Conservation (phyloP, 2,888 invertebrate species). For the Thymelicus sylvestris region DNA sequence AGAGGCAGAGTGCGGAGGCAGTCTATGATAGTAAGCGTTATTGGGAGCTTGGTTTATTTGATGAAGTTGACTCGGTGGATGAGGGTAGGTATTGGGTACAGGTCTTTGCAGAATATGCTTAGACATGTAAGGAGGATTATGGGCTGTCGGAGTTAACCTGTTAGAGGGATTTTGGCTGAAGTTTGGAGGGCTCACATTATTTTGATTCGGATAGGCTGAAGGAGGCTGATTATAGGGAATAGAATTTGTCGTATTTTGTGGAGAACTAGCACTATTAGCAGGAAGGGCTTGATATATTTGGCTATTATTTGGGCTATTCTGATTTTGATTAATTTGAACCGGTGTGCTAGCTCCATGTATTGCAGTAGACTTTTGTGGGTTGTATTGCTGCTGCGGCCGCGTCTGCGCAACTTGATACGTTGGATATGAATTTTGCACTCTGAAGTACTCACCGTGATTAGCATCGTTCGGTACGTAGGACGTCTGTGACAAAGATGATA, state of each 20-base stretch:
- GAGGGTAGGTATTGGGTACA: conserved; percentile 70
- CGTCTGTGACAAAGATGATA: conserved; percentile 77
- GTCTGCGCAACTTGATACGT: conserved; percentile 69
- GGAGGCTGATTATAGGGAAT: conserved; percentile 75
- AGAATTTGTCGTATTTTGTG: conserved; percentile 64
- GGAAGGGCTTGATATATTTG: conserved; percentile 74
- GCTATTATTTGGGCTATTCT: conserved; percentile 54
- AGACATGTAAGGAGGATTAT: conserved; percentile 60
- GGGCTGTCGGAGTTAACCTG: conserved; percentile 71
- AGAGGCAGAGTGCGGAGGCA: conserved; percentile 62
- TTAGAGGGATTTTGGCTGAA: conserved; percentile 74
- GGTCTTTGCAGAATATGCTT: conserved; percentile 67
- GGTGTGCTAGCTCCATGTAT: conserved; percentile 67
- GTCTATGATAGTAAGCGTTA: conserved; percentile 74
- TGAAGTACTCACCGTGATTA: conserved; percentile 69
- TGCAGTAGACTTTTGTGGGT: conserved; percentile 63
- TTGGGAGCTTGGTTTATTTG: conserved; percentile 65
- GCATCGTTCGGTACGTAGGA: conserved; percentile 66
- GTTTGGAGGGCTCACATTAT: conserved; percentile 71
- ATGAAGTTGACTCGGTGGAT: conserved; percentile 69
- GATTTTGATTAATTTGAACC: conserved; percentile 56
- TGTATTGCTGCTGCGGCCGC: conserved; percentile 67
- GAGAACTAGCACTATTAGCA: conserved; percentile 54
- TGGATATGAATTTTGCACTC: conserved; percentile 69
- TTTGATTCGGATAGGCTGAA: conserved; percentile 65